Base-by-base conservation (phyloP, 2,888 invertebrate genomes). In the Erynnis tages region DNA sequence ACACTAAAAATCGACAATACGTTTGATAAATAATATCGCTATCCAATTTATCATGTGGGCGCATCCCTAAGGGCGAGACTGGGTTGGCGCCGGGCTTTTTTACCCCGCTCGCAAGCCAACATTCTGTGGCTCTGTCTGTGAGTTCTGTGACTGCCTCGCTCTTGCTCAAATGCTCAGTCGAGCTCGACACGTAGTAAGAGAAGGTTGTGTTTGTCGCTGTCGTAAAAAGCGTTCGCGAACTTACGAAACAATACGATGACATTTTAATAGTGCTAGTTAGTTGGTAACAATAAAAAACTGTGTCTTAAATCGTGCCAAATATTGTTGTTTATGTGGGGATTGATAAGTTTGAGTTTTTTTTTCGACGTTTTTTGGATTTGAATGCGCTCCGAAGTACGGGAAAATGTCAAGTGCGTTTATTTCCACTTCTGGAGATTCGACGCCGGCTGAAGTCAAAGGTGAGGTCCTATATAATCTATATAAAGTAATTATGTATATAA, bases 61-160 rank as follows among this genome's bases (percentile, higher is more conserved):
- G 73, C 88, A 85, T 85, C 89, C 79, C 89, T 89, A 86, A 81
- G 85, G 86, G 86, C 88, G 80, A 83, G 86, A 82, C 85, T 67
- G 71, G 73, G 70, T 71, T 89, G 89, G 89, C 89, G 89, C 89
- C 88, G 84, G 68, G 75, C 82, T 85, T 87, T 87, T 87, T 88
- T 85, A 83, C 85, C 84, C 85, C 73, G 79, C 67, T 65, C 70
- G 67, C 69, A 61, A 70, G 71, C 77, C 78, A 79, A 79, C 71
- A 76, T 75, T 75, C 29, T 35, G n/a, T 11, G 7, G 38, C 16
- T 41, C 23, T 17, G 29, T 11, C n/a, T 10, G 27, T 21, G n/a
- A n/a, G n/a, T n/a, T n/a, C n/a, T n/a, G n/a, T n/a, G n/a, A n/a
- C n/a, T n/a, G n/a, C n/a, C 7, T 23, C 38, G 14, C 1, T 37